Evolutionary conservation across 1,140 invertebrate genomes (phyloP).

Genomic region (Maconellicoccus hirsutus): DNA sequence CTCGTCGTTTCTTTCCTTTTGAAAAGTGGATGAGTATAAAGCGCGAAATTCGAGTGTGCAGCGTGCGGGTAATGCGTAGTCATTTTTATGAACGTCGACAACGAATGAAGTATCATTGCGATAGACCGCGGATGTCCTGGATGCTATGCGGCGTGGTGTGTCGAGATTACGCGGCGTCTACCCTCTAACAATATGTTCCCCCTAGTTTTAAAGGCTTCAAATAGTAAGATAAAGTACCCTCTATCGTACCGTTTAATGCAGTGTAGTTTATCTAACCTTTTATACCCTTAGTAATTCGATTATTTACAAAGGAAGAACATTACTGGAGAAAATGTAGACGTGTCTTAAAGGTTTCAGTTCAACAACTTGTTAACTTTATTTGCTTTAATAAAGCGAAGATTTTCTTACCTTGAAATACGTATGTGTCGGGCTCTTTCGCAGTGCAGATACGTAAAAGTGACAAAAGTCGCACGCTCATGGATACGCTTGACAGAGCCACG

Average conservation of each 20-base stretch:
- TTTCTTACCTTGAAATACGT: not conserved
- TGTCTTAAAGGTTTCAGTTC: not conserved
- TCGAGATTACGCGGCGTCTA: not conserved
- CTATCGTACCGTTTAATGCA: not conserved
- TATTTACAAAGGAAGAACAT: constrained; percentile 9
- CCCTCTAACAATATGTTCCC: constrained; percentile 6
- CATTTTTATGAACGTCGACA: not conserved
- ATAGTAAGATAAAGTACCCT: constrained; percentile 2
- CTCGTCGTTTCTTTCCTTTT: not conserved
- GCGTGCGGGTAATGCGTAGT: not conserved
- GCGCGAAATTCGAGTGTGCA: not conserved
- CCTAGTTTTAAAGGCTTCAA: not conserved
- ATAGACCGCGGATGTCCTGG: constrained; percentile 1
- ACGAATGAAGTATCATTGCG: constrained; percentile 3
- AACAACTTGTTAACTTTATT: constrained; percentile 6
- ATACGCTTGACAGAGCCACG: too few relatives aligned
- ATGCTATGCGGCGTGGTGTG: not conserved
- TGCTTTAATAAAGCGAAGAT: not conserved
- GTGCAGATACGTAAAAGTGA: not conserved
- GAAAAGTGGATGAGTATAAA: not conserved
- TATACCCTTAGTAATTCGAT: constrained; percentile 4
- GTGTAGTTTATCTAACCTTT: constrained; percentile 9
- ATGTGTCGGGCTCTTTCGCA: not conserved
- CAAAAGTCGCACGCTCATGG: not conserved
- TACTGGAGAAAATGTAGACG: not conserved